phyloP scores from a whole-genome alignment of 1,140 invertebrate genomes.

The Glossosoma conforme region DNA sequence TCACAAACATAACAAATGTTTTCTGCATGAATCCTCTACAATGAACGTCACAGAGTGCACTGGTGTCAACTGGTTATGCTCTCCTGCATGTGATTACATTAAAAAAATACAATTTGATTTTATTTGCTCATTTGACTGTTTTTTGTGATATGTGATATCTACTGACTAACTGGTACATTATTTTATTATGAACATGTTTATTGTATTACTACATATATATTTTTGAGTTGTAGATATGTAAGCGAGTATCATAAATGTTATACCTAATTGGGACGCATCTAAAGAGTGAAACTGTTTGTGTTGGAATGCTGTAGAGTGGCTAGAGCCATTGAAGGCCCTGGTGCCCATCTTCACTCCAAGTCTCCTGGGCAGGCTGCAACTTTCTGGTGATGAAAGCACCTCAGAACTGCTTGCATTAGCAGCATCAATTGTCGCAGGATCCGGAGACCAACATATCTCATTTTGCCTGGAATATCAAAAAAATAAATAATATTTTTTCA shows the following conservation, averaged over 20 bases:
- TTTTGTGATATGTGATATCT: background rate
- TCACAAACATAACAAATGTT: no score
- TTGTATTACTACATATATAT: no score
- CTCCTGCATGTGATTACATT: no score
- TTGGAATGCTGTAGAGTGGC: slow-evolving; percentile 34
- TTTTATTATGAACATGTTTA: no score
- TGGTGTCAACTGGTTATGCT: no score
- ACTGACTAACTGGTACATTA: no score
- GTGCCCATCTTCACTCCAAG: slow-evolving; percentile 69
- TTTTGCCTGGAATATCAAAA: slow-evolving; percentile 11
- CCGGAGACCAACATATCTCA: slow-evolving; percentile 14
- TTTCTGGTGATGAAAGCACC: slow-evolving; percentile 43
- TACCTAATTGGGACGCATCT: slow-evolving; percentile 25
- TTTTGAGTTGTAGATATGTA: no score
- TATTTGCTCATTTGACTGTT: background rate
- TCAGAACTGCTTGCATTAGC: slow-evolving; percentile 28
- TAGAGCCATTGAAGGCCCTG: slow-evolving; percentile 54
- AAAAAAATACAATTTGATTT: no score
- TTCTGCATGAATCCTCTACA: no score
- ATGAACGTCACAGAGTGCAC: no score
- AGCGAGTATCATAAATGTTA: no score
- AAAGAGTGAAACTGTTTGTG: slow-evolving; percentile 31
- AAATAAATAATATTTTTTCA: slow-evolving; percentile 5
- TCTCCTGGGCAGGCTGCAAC: slow-evolving; percentile 53
- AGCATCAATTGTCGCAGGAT: slow-evolving; percentile 13